Conservation (phyloP, 2,113 vertebrate species). For the Sapayoa aenigma region DNA sequence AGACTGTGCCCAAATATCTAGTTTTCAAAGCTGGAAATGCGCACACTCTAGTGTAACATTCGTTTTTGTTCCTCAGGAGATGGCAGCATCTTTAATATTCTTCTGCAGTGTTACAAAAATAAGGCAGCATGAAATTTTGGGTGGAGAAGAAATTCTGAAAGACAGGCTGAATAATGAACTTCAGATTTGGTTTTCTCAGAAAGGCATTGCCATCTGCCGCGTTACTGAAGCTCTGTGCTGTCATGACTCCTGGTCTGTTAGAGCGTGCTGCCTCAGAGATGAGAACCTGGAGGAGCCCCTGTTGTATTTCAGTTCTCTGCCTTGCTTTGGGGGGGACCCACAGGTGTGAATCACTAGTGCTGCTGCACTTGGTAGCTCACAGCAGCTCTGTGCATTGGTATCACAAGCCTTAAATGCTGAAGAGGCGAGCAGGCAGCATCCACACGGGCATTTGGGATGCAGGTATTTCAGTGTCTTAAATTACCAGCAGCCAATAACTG, state of each 20-base stretch:
- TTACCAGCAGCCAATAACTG: background rate
- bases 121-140: background rate
- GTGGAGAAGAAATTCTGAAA: slow-evolving; percentile 32
- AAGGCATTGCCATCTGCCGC: slow-evolving; percentile 9
- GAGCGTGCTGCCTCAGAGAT: background rate
- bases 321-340: background rate
- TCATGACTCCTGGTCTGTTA: slow-evolving; percentile 5
- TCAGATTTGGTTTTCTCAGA: slow-evolving; percentile 4
- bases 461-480: background rate
- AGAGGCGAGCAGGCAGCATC: background rate
- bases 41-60: background rate
- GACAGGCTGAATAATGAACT: slow-evolving; percentile 30
- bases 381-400: background rate
- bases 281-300: background rate
- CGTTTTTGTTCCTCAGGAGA: background rate
- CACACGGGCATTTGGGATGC: background rate
- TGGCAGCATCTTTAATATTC: background rate
- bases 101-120: background rate
- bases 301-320: background rate
- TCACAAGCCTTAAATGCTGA: background rate
- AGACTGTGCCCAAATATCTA: background rate
- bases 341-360: background rate
- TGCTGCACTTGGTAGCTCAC: background rate
- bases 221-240: background rate
- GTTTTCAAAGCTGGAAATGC: background rate